Evolutionary conservation across 1,140 invertebrate genomes (phyloP).

Genomic region (Zophobas atratus): DNA sequence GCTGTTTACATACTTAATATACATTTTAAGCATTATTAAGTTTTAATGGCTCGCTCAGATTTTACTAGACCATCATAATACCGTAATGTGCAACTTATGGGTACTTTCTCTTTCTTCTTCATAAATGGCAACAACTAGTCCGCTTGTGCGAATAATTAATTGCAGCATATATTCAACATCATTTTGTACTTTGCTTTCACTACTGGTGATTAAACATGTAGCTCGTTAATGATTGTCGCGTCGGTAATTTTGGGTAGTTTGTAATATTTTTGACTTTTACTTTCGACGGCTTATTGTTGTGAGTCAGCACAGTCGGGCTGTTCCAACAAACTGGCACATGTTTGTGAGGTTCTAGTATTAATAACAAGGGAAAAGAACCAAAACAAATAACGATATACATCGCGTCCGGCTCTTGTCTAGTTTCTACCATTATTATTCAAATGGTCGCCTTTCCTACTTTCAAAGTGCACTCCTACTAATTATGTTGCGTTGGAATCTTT

Average conservation of each 20-base stretch:
- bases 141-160: background rate
- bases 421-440: conserved; percentile 31
- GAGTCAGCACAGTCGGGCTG: conserved; percentile 8
- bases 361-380: conserved; percentile 41
- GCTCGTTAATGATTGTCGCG: too few relatives aligned
- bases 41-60: background rate
- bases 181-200: conserved; percentile 11
- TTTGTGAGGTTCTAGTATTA: conserved; percentile 27
- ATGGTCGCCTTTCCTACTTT: conserved; percentile 2
- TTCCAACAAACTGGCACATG: conserved; percentile 30
- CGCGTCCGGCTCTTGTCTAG: conserved; percentile 43
- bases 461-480: background rate
- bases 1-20: conserved; percentile 9
- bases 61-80: background rate
- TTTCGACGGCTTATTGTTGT: background rate
- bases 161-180: background rate
- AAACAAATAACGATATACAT: conserved; percentile 40
- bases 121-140: background rate
- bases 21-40: conserved; percentile 1
- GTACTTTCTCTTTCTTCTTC: background rate
- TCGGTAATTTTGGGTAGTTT: too few relatives aligned
- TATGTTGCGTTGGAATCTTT: too few relatives aligned
- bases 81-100: background rate
- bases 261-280: conserved; percentile 2
- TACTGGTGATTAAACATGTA: too few relatives aligned